Evolutionary conservation across 2,797 vertebrate genomes (phyloP).

Genomic region (Emys orbicularis): DNA sequence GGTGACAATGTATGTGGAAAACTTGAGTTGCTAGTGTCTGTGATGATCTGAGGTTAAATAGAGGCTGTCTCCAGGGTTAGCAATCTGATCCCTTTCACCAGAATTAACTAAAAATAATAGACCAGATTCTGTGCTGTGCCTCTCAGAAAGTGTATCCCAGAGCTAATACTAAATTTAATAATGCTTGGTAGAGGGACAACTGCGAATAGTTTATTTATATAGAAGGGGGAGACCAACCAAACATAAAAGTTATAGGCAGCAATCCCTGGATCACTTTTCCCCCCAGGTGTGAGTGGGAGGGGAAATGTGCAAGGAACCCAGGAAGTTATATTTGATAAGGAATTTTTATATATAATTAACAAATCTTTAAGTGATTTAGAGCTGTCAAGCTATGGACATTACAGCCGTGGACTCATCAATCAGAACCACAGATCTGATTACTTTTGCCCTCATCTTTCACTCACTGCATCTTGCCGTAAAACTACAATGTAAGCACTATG

Average conservation of each 20-base stretch:
- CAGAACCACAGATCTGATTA: constrained; percentile 40
- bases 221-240: neutral
- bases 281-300: constrained; percentile 47
- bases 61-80: neutral
- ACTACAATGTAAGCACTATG: neutral
- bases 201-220: neutral
- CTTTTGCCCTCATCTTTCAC: neutral
- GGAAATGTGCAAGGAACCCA: neutral
- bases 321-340: constrained; percentile 31
- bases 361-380: neutral
- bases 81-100: neutral
- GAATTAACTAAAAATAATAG: neutral
- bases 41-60: neutral
- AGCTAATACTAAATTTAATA: neutral
- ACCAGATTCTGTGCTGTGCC: neutral
- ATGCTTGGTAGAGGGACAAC: constrained; percentile 36
- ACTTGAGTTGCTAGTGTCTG: accelerated
- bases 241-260: neutral
- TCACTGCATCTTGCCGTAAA: constrained; percentile 20
- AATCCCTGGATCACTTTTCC: neutral
- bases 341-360: constrained; percentile 5
- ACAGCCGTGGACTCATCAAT: neutral
- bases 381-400: neutral
- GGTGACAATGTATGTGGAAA: neutral
- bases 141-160: neutral